Percentiles rank a stretch among this genome's conserved stretches.
These are phyloP conservation scores for Siderastrea radians DNA, from an alignment of 92 coral and sea anemone genomes.

Conservation along the genomic window DNA sequence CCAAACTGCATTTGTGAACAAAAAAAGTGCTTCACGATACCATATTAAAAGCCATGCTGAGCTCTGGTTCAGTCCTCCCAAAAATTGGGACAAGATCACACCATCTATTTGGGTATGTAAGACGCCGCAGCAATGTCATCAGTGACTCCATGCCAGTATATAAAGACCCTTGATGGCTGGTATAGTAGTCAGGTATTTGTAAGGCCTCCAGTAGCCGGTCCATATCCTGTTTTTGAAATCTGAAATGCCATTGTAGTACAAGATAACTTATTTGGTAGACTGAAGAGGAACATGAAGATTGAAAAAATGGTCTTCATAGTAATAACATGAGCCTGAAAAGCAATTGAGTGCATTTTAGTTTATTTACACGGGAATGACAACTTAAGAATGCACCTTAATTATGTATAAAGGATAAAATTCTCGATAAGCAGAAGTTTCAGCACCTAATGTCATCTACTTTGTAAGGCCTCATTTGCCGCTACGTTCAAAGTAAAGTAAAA, in stretches of 20 bases:
- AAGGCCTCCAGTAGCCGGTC: constrained; percentile 39
- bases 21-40: constrained; percentile 29
- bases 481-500: constrained; percentile 11
- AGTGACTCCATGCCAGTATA: constrained; percentile 45
- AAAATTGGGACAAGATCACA: constrained; percentile 57
- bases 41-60: constrained; percentile 50
- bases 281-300: constrained; percentile 22
- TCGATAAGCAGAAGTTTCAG: constrained; percentile 19
- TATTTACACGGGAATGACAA: constrained; percentile 22
- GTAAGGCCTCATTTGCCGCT: constrained; percentile 29
- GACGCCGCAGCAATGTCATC: constrained; percentile 50
- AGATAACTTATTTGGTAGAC: constrained; percentile 8
- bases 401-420: constrained; percentile 24
- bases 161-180: constrained; percentile 42
- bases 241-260: constrained; percentile 2
- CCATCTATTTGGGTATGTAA: constrained; percentile 58
- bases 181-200: constrained; percentile 54
- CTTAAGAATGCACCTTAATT: constrained; percentile 7
- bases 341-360: constrained; percentile 34
- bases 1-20: not conserved
- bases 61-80: constrained; percentile 62
- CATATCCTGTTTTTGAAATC: constrained; percentile 63
- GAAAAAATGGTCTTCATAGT: constrained; percentile 35
- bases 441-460: constrained; percentile 6
- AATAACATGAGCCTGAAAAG: constrained; percentile 33